phyloP scores from a whole-genome alignment of 2,888 invertebrate genomes.

The Mactromeris polynyma region DNA sequence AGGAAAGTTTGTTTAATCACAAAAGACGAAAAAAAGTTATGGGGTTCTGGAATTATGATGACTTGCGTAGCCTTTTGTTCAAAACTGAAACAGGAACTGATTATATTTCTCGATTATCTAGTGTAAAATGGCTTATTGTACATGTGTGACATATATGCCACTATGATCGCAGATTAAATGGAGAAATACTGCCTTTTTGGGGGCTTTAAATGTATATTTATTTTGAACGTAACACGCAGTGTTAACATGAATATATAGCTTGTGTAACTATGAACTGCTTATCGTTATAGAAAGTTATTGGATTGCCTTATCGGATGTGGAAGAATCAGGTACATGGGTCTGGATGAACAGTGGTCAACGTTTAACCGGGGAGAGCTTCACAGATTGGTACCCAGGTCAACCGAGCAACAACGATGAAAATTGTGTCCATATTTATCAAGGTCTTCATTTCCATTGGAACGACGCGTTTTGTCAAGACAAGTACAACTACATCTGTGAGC shows the following conservation, averaged over 20 bases:
- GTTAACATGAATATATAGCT: neutral
- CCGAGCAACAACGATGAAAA: conserved; percentile 3
- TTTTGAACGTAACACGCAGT: neutral
- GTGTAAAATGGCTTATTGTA: too few species aligned
- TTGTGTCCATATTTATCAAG: neutral
- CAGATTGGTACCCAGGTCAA: conserved; percentile 16
- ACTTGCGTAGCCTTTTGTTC: too few species aligned
- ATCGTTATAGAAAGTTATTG: neutral
- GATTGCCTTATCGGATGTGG: conserved; percentile 16
- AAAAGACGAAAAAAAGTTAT: too few species aligned
- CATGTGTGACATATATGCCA: too few species aligned
- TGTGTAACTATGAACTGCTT: too few species aligned
- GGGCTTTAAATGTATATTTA: too few species aligned
- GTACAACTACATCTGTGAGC: conserved; percentile 23
- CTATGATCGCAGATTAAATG: too few species aligned
- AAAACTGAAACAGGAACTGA: too few species aligned
- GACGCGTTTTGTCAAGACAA: neutral
- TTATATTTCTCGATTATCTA: too few species aligned
- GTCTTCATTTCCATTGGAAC: neutral
- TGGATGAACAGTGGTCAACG: conserved; percentile 28
- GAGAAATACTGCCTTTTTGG: too few species aligned
- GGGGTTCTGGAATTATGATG: too few species aligned
- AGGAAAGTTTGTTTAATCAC: too few species aligned
- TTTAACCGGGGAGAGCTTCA: neutral
- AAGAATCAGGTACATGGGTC: conserved; percentile 20